Evolutionary conservation across 1,140 invertebrate species (phyloP).

Genomic region (Drosophila equinoxialis): DNA sequence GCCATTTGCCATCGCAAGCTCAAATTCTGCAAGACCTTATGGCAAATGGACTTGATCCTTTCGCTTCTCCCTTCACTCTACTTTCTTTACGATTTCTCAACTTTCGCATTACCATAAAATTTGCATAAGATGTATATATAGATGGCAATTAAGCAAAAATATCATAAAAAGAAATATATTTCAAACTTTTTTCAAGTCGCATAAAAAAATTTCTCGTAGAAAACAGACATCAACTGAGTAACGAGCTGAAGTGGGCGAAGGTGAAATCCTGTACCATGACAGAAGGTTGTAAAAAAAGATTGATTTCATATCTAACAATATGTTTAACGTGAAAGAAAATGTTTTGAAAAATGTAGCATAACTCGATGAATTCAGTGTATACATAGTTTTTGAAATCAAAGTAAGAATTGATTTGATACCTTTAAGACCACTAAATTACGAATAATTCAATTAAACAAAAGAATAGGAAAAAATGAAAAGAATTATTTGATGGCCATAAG

Average conservation of each 20-base stretch:
- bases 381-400: no score
- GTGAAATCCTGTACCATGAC: slow-evolving; percentile 19
- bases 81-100: not conserved
- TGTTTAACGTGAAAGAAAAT: no score
- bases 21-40: slow-evolving; percentile 30
- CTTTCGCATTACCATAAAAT: slow-evolving; percentile 67
- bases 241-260: not conserved
- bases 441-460: slow-evolving; percentile 65
- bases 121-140: not conserved
- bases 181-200: slow-evolving; percentile 60
- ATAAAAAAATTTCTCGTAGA: slow-evolving; percentile 48
- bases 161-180: slow-evolving; percentile 58
- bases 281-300: not conserved
- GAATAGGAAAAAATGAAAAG: slow-evolving; percentile 43
- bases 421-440: slow-evolving; percentile 33
- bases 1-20: not conserved
- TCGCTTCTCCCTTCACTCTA: not conserved
- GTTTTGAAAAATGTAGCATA: no score
- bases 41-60: slow-evolving; percentile 7
- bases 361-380: no score
- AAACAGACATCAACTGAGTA: slow-evolving; percentile 39
- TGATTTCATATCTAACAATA: not conserved
- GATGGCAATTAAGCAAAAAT: slow-evolving; percentile 57
- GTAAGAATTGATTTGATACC: no score
- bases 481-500: slow-evolving; percentile 32